phyloP scores from a whole-genome alignment of 2,113 vertebrate species.

The Nesogale talazaci region DNA sequence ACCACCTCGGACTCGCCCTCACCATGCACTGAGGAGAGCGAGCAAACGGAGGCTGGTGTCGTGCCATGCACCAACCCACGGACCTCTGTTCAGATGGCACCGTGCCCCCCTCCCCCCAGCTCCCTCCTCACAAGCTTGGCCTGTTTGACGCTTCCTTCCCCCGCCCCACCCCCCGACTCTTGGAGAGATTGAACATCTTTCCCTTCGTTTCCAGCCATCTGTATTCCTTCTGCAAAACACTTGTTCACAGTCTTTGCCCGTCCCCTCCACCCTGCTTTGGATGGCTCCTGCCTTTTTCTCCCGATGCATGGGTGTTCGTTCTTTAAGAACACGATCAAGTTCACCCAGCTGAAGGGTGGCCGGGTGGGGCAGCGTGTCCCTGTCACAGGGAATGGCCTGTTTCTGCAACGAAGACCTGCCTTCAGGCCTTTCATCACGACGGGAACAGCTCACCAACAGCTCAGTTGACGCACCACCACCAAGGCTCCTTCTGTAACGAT shows the following conservation, averaged over 20 bases:
- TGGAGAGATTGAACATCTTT: constrained; percentile 39
- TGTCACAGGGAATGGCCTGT: neutral
- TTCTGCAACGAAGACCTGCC: fast-evolving
- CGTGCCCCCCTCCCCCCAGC: neutral
- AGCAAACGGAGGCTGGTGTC: too few relatives aligned
- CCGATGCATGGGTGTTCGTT: neutral
- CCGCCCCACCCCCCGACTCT: neutral
- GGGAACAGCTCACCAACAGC: neutral
- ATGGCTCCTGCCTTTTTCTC: constrained; percentile 19
- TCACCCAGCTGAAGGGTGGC: neutral
- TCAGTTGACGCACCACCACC: neutral
- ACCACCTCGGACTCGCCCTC: too few relatives aligned
- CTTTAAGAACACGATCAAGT: neutral
- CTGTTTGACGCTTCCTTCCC: constrained; percentile 26
- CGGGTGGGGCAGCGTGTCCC: too few relatives aligned
- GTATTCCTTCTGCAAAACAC: constrained; percentile 58
- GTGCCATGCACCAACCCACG: neutral
- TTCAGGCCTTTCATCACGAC: neutral
- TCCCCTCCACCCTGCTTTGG: neutral
- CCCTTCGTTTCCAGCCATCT: constrained; percentile 26
- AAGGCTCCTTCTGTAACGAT: neutral
- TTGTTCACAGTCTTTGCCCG: constrained; percentile 54
- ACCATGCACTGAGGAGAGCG: too few relatives aligned
- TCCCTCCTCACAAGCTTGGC: neutral
- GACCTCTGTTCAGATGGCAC: neutral